Evolutionary conservation across 2,113 vertebrate species (phyloP).

Genomic region (Polypterus bichir): DNA sequence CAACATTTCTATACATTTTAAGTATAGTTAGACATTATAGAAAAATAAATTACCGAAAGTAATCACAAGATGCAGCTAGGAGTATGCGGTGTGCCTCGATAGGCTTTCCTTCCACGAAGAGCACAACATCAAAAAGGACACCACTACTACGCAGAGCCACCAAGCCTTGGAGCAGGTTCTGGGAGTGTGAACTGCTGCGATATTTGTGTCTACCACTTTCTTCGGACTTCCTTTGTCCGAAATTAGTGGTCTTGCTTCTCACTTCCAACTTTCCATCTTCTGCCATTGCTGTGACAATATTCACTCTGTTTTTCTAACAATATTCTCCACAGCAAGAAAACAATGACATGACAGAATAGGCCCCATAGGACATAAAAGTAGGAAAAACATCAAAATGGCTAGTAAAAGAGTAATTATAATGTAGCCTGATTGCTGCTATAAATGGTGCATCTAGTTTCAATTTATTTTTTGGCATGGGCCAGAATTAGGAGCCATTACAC

Average conservation of each 20-base stretch:
- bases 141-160: conserved; percentile 64
- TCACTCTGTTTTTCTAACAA: no score
- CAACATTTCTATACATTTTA: no score
- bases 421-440: no score
- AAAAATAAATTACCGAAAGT: conserved; percentile 66
- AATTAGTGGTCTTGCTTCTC: conserved; percentile 25
- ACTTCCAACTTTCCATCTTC: conserved; percentile 53
- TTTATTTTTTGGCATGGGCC: no score
- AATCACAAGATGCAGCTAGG: conserved; percentile 85
- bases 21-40: no score
- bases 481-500: no score
- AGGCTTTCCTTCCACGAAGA: conserved; percentile 73
- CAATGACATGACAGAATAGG: no score
- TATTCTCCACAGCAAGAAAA: no score
- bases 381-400: no score
- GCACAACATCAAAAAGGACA: conserved; percentile 80
- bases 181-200: conserved; percentile 65
- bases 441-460: no score
- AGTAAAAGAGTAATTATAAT: no score
- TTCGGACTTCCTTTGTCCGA: conserved; percentile 23
- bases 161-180: conserved; percentile 72
- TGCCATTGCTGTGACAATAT: conserved; percentile 46
- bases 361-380: no score
- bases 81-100: conserved; percentile 86
- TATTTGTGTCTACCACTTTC: conserved; percentile 54